Evolutionary conservation across 2,797 vertebrate genomes (phyloP), one percentile per base, ranked within the genome.

Genomic region (Nothura maculosa): DNA sequence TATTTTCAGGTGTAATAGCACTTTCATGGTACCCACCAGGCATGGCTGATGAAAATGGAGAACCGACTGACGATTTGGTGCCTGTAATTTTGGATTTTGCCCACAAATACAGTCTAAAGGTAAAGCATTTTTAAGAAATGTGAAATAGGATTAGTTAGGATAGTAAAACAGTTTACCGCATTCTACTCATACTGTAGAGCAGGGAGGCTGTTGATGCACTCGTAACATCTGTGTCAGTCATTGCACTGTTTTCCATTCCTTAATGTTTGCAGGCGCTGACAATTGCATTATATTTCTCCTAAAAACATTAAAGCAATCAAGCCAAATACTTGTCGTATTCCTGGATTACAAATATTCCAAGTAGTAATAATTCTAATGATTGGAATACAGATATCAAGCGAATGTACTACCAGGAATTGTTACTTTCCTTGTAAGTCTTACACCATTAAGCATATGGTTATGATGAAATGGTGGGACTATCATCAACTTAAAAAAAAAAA

Each of bases 1-100:
- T 93, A 15, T 92, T 76, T 94, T 97, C 87, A 99, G 99, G 99
- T 94, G 99, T 99, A 62, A 79, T 99, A 54, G 98, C 98, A 24
- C 95, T 99, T 86, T 99, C 99, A 75, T 99, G 99, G 99, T 99
- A 99, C 93, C 99, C 99, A 83, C 98, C 98, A 10, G 95, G 96
- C 64, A 96, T 93, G 97, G 98, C 97, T 79, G 99, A 99, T 96
- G 99, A 99, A 76, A 99, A 99, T 36, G 99, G 99, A 55, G 98
- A 98, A 34, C 97, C 98, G 67, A 95, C 98, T 61, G 99, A 99
- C 94, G 89, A 97, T 70, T 97, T 99, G 52, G 98, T 99, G 67
- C 98, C 98, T 96, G 94, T 98, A 96, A 96, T 99, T 97, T 97
- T 99, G 97, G 98, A 99, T 83, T 97, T 98, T 94, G 99, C 99